Evolutionary conservation across 2,888 invertebrate species (phyloP), one percentile per base, ranked within the genome.

Genomic region (Lordiphosa fenestrarum): DNA sequence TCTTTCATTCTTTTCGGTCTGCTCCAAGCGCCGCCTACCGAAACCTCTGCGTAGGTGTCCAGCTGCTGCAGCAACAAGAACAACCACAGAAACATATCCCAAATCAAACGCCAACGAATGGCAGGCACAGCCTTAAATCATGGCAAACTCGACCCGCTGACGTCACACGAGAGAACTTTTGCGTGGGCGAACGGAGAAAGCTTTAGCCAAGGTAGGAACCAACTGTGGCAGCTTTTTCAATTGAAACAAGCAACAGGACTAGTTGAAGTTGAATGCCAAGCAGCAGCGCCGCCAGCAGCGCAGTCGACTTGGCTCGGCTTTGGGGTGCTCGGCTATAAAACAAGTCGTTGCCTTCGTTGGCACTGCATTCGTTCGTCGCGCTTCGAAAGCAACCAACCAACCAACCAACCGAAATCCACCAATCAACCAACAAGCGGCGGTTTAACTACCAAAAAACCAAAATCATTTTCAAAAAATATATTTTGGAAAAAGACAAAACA

Each of bases 331-430:
- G 65, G 63, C 64, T 80, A 80, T 80, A 80, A 80, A 80, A 83
- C 64, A 52, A 65, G 72, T 75, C 58, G 84, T 58, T 53, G 38
- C 37, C 46, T 61, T 64, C 38, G 53, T 47, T 12, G 12, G 5
- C 55, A 48, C 47, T 71, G 66, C 85, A 80, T 80, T 80, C 76
- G 76, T 71, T 75, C 72, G 76, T 68, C 73, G 70, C 84, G 84
- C 80, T 76, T 85, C 73, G 64, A 74, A 63, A 55, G 54, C 47
- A 64, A 56, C 66, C 51, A 56, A 81, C 54, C 67, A 65, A 49
- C 53, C 47, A 55, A 40, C 57, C 49, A 48, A 47, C 39, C 25
- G 47, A 39, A 50, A 39, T 15, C 46, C 40, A 55, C 12, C 48
- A 50, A 46, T 30, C 35, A 30, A 9, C 21, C 39, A 56, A 40